A percentile compares a stretch with the other conserved stretches of the same genome.
Conservation (phyloP, 2,797 vertebrate species). For the Dryobates pubescens region DNA sequence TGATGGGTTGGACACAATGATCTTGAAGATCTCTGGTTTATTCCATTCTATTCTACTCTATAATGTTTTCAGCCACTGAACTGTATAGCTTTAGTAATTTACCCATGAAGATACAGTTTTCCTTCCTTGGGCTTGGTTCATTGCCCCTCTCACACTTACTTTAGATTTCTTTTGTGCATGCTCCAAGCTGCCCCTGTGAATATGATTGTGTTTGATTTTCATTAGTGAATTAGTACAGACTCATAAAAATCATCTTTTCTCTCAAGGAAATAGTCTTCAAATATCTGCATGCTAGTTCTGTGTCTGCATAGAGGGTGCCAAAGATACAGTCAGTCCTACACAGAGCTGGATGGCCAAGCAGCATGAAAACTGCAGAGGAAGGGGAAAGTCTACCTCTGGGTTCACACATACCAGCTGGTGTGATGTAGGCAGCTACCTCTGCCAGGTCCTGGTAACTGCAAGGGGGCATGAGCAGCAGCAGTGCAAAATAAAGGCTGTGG, state of each 20-base stretch:
- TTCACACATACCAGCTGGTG: accelerated
- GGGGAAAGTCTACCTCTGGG: neutral
- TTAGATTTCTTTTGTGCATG: neutral
- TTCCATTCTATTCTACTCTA: too few relatives aligned
- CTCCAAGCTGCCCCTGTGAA: neutral
- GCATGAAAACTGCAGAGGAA: neutral
- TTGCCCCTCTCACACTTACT: neutral
- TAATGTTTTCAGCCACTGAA: neutral
- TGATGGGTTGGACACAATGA: too few relatives aligned
- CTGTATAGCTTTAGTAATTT: neutral
- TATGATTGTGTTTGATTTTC: neutral
- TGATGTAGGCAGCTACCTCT: neutral
- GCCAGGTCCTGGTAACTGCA: neutral
- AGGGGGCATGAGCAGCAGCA: neutral
- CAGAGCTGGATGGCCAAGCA: neutral
- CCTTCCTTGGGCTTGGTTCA: neutral
- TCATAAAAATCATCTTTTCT: neutral
- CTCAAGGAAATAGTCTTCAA: neutral
- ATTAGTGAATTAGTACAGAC: neutral
- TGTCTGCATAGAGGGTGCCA: neutral
- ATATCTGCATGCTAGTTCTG: neutral
- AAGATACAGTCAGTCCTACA: neutral
- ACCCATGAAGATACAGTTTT: neutral
- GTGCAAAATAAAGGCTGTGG: neutral
- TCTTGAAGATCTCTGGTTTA: too few relatives aligned